Evolutionary conservation across 2,888 invertebrate genomes (phyloP).

Genomic region (Stictocephala bisonia): DNA sequence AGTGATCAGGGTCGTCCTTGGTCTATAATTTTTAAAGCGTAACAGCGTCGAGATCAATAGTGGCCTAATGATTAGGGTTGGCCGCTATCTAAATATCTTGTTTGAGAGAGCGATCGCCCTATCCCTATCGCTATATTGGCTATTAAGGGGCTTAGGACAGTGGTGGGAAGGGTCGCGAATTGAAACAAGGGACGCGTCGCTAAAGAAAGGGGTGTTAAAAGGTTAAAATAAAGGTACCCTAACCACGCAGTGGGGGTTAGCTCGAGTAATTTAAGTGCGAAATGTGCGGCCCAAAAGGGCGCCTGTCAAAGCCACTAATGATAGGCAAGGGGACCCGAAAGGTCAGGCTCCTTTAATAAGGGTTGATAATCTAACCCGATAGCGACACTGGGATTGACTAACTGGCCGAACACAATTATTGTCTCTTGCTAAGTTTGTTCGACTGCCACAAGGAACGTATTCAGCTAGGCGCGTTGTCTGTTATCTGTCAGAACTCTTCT

Average conservation of each 20-base stretch:
- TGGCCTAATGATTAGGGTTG: neutral
- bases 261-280: conserved; percentile 48
- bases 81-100: conserved; percentile 33
- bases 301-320: conserved; percentile 50
- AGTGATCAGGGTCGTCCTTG: no score
- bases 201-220: conserved; percentile 56
- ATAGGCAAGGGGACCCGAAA: conserved; percentile 45
- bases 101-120: conserved; percentile 28
- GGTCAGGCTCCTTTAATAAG: conserved; percentile 49
- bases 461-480: no score
- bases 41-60: no score
- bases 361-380: conserved; percentile 21
- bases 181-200: conserved; percentile 53
- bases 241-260: conserved; percentile 44
- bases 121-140: conserved; percentile 36
- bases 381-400: no score
- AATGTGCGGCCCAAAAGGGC: conserved; percentile 44
- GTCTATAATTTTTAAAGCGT: no score
- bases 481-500: no score
- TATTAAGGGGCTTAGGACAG: conserved; percentile 40
- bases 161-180: conserved; percentile 23
- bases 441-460: no score
- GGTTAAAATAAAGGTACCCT: conserved; percentile 57
- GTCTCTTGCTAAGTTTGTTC: no score
- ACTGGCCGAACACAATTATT: no score